Evolutionary conservation across 2,797 vertebrate species (phyloP).

Genomic region (Mionectes olivaceus): DNA sequence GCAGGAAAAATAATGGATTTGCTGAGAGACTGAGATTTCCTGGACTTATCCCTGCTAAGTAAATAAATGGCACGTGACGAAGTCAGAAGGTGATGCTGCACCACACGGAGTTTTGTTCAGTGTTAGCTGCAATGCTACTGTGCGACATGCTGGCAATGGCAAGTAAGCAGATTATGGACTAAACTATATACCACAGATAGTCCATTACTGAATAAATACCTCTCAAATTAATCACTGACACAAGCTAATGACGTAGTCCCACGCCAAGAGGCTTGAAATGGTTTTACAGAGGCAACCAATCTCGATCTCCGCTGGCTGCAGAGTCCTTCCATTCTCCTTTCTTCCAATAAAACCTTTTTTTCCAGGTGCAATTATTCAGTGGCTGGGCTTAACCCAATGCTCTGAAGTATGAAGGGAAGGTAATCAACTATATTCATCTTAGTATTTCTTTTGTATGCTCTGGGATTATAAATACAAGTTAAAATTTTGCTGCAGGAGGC

Average conservation of each 20-base stretch:
- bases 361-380: conserved; percentile 39
- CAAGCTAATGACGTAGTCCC: background rate
- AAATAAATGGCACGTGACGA: background rate
- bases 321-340: background rate
- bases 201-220: background rate
- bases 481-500: background rate
- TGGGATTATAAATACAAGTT: conserved; percentile 30
- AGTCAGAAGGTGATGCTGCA: background rate
- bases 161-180: background rate
- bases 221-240: background rate
- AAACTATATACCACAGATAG: background rate
- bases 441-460: background rate
- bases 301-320: background rate
- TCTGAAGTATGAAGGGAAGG: conserved; percentile 59
- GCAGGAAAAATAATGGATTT: background rate
- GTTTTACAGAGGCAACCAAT: background rate
- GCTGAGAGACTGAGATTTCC: background rate
- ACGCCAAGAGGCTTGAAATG: background rate
- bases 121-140: background rate
- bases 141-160: background rate
- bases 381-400: background rate
- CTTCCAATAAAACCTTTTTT: conserved; percentile 22
- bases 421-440: conserved; percentile 62
- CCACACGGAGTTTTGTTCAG: background rate
- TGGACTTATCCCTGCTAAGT: background rate